Evolutionary conservation across 2,888 invertebrate genomes (phyloP), one percentile per base, ranked within the genome.

Genomic region (Temnothorax rugatulus): DNA sequence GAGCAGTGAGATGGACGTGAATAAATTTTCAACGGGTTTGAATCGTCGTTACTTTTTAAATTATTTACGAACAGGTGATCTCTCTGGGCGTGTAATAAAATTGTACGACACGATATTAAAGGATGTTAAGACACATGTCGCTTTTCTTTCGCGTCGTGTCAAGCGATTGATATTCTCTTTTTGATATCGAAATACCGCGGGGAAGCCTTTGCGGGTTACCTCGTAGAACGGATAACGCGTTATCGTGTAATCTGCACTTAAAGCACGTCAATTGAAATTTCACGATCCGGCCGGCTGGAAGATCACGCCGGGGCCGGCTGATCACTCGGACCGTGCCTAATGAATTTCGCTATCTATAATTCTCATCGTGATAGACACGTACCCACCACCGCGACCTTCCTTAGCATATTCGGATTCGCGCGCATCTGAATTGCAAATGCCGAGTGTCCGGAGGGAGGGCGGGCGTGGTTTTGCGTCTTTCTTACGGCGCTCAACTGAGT

Each of bases 341-440:
- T 79, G 73, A 79, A 79, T 79, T 79, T 79, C 73, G 44, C 34
- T 73, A 79, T 71, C 57, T 79, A 73, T 79, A 73, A 79, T 79
- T 79, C 71, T 13, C 73, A 79, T 71, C 71, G 57, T 21, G 44
- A 34, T 29, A 57, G 57, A 44, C 73, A n/a, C 71, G 34, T 73
- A 73, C 71, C 77, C 34, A 71, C 54, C 77, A 71, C 79, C 44
- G 47, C 47, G 79, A 47, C 21, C 18, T 34, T 59, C 44, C 73
- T 79, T 71, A 47, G 47, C 57, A 71, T 59, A 79, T 79, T 79
- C 79, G 73, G 76, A 77, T 83, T 83, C 68, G 54, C 71, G 64
- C 57, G 50, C 47, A 84, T 84, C 71, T 84, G 71, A 84, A 84
- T 84, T 84, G 81, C 81, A 81, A 84, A 84, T 84, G 71, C 18